These are phyloP conservation scores for Brienomyrus longianalis DNA, from an alignment of 2,113 vertebrate genomes.

Conservation along the genomic window DNA sequence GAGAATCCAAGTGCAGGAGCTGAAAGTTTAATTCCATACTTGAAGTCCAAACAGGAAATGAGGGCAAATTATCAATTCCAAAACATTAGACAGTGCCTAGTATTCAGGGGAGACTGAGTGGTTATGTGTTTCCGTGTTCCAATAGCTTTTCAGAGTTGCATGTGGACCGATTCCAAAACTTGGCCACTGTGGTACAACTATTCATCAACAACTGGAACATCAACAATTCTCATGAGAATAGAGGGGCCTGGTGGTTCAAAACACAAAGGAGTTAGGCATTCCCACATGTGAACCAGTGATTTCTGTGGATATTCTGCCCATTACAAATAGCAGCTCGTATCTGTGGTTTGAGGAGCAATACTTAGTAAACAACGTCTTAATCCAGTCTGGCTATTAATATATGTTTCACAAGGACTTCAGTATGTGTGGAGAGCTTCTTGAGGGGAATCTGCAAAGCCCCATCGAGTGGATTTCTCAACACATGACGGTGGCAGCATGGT, in stretches of 20 bases:
- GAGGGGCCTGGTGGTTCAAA: background rate
- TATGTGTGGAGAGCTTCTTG: too few species aligned
- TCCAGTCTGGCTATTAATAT: background rate
- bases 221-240: background rate
- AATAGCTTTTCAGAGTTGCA: background rate
- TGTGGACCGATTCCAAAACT: background rate
- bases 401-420: too few species aligned
- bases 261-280: background rate
- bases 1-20: background rate
- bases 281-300: background rate
- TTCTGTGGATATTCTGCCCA: background rate
- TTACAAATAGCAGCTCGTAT: background rate
- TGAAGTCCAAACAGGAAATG: background rate
- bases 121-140: background rate
- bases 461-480: too few species aligned
- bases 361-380: background rate
- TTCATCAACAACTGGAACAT: background rate
- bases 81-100: background rate
- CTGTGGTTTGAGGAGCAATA: background rate
- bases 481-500: too few species aligned
- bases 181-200: background rate
- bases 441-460: too few species aligned
- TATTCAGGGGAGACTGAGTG: background rate
- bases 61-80: background rate
- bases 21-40: background rate